Conservation (phyloP, 2,797 vertebrate species). For the Microcaecilia unicolor region DNA sequence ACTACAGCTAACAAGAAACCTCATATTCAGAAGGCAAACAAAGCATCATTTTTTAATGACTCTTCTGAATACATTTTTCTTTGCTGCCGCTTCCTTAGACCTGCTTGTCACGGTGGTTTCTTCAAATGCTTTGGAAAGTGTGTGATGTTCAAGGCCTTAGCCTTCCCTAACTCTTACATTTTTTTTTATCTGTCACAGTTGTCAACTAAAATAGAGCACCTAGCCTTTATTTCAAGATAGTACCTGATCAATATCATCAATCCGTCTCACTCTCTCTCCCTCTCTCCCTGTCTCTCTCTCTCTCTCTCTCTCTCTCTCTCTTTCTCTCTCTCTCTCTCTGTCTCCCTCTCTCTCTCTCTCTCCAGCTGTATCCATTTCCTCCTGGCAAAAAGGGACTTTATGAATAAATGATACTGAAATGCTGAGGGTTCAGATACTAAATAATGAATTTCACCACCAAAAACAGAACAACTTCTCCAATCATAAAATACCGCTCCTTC, state of each 20-base stretch:
- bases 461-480: constrained; percentile 99
- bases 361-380: constrained; percentile 99
- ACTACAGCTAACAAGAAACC: constrained; percentile 60
- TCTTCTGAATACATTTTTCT: constrained; percentile 79
- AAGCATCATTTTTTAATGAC: constrained; percentile 93
- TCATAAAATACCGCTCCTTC: constrained; percentile 99
- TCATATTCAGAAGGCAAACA: constrained; percentile 90
- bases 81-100: constrained; percentile 69
- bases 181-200: constrained; percentile 82
- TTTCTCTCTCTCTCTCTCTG: constrained; percentile 75
- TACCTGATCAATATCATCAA: constrained; percentile 99
- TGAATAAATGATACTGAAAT: constrained; percentile 99
- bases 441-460: constrained; percentile 99
- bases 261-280: constrained; percentile 70
- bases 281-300: constrained; percentile 48
- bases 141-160: constrained; percentile 90
- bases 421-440: constrained; percentile 99
- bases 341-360: constrained; percentile 66
- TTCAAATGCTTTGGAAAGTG: constrained; percentile 74
- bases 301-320: constrained; percentile 44
- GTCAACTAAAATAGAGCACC: constrained; percentile 79
- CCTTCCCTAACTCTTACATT: constrained; percentile 74
- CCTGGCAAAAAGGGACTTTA: constrained; percentile 99
- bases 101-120: constrained; percentile 81
- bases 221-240: constrained; percentile 93